Evolutionary conservation across 2,113 vertebrate species (phyloP).

Genomic region (Chunga burmeisteri): DNA sequence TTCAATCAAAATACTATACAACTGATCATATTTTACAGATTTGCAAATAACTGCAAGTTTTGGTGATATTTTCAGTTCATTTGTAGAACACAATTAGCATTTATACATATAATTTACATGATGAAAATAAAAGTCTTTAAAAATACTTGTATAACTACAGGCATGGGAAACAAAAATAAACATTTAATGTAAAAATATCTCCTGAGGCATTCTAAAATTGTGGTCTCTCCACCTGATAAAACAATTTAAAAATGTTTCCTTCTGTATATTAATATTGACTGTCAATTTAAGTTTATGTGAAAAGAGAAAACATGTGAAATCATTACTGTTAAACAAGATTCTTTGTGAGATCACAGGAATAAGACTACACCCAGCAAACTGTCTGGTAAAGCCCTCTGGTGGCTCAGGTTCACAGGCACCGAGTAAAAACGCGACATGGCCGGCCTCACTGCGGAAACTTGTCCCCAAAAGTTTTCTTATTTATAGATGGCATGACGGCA

Average conservation of each 20-base stretch:
- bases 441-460: neutral
- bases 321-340: neutral
- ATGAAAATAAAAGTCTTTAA: neutral
- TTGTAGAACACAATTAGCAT: neutral
- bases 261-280: neutral
- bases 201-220: neutral
- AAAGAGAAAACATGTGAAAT: neutral
- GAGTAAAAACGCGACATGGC: rapidly evolving
- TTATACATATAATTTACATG: neutral
- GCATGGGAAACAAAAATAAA: neutral
- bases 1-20: neutral
- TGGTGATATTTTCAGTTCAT: neutral
- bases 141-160: neutral
- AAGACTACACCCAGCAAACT: neutral
- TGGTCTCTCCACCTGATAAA: neutral
- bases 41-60: neutral
- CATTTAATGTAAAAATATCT: neutral
- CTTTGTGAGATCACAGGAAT: neutral
- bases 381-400: neutral
- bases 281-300: neutral
- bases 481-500: neutral
- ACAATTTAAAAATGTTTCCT: neutral
- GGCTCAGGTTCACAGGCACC: neutral
- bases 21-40: neutral
- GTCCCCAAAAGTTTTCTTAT: neutral